Conservation (phyloP, 1,140 invertebrate species). For the Branchinecta lynchi region DNA sequence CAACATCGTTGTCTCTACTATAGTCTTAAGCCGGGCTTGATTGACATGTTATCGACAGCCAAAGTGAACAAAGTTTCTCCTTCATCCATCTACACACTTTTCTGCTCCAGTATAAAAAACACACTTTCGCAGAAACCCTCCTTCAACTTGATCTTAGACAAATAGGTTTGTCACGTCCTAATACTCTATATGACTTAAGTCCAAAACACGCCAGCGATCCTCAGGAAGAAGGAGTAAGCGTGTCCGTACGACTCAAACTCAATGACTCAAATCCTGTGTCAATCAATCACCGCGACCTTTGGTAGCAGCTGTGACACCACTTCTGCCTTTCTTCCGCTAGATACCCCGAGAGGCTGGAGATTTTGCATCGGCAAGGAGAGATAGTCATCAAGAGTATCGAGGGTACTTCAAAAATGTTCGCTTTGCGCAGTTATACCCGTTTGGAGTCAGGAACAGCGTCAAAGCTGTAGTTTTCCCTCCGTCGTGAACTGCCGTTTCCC, state of each 20-base stretch:
- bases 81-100: slow-evolving; percentile 9
- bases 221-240: no score
- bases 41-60: slow-evolving; percentile 1
- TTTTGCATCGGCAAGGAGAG: no score
- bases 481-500: slow-evolving; percentile 1
- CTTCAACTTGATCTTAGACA: slow-evolving; percentile 9
- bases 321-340: no score
- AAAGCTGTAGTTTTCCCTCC: slow-evolving; percentile 5
- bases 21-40: slow-evolving; percentile 9
- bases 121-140: slow-evolving; percentile 8
- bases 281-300: no score
- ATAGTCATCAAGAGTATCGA: no score
- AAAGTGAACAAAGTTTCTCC: background rate
- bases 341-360: no score
- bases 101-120: background rate
- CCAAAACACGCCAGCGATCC: no score
- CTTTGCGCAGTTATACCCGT: slow-evolving; percentile 1
- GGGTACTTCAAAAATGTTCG: background rate
- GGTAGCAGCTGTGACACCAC: no score
- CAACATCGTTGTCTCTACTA: background rate
- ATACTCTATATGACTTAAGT: no score
- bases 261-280: no score
- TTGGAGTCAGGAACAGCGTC: background rate
- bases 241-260: no score
- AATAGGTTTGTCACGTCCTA: slow-evolving; percentile 1